These are phyloP conservation scores for Rhadina sibilatrix DNA, from an alignment of 2,113 vertebrate species.

Conservation along the genomic window DNA sequence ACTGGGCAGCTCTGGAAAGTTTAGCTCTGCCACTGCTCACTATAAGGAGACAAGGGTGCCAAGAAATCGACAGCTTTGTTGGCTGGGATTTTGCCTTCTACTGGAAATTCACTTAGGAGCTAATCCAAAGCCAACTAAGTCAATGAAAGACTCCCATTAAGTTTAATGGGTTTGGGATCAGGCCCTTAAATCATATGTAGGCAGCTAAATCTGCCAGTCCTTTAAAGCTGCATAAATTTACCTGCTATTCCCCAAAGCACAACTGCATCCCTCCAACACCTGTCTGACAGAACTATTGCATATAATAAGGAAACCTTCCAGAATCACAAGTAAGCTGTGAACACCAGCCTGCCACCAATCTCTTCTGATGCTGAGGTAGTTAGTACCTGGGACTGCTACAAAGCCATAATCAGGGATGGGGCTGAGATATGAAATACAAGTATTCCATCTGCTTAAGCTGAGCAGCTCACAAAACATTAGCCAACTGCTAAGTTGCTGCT, in stretches of 20 bases:
- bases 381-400: slow-evolving; percentile 46
- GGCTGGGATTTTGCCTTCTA: slow-evolving; percentile 57
- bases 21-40: not conserved
- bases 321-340: slow-evolving; percentile 60
- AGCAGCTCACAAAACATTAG: slow-evolving; percentile 56
- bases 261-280: slow-evolving; percentile 53
- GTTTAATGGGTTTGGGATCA: slow-evolving; percentile 59
- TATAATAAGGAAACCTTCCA: slow-evolving; percentile 52
- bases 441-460: slow-evolving; percentile 27
- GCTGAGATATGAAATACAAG: slow-evolving; percentile 35
- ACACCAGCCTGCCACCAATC: slow-evolving; percentile 49
- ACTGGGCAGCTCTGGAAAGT: not conserved
- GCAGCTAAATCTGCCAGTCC: slow-evolving; percentile 62
- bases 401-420: not conserved
- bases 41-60: not conserved
- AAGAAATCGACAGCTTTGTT: slow-evolving; percentile 56
- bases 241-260: slow-evolving; percentile 56
- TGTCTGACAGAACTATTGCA: slow-evolving; percentile 54
- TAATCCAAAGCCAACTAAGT: slow-evolving; percentile 64
- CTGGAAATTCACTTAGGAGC: slow-evolving; percentile 63
- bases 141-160: slow-evolving; percentile 63
- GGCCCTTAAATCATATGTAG: slow-evolving; percentile 59
- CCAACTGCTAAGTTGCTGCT: slow-evolving; percentile 54
- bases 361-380: not conserved
- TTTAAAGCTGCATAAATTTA: slow-evolving; percentile 66